Evolutionary conservation across 1,140 invertebrate genomes (phyloP), one percentile per base, ranked within the genome.

Genomic region (Trachymyrmex cornetzi): DNA sequence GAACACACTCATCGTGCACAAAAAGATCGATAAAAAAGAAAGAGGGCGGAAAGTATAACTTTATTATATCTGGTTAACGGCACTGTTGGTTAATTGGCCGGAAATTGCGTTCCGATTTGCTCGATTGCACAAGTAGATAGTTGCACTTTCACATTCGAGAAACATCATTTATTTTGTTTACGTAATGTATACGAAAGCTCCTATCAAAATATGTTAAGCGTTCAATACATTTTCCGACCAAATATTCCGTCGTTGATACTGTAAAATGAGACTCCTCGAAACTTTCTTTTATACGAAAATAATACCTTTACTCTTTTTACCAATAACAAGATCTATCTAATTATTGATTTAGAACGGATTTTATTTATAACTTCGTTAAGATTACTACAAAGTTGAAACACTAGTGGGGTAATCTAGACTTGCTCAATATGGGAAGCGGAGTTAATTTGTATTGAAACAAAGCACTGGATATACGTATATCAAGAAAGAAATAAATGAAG

Each of bases 11-110:
- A 50, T 59, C 24, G 67, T 44, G 55, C 24, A 50, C 80, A 74
- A 84, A 75, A 61, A 38, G 19, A 48, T 22, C 55, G 57, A 61
- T 48, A 30, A 34, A 3, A 11, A 74, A 82, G 86, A 89, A 87
- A 48, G 14, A 38, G 14, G 5, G 19, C 19, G 38, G 38, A 74
- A 84, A 44, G 38, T 16, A 50, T 24, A 74, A 57, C 14, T 63
- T 84, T 61, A 61, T 74, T 34, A 50, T 50, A 53, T 24, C 27
- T 55, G 22, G 30, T 71, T 82, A 19, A 19, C 14, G 24, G 24
- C 55, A 48, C 9, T 50, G 34, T 84, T 38, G 11, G 34, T n/a
- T 27, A 57, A 84, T 82, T 82, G 61, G 34, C 2, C 11, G 67
- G 1, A 57, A 80, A 72, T 72, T 22, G 12, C 44, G 27, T 74